Evolutionary conservation across 2,113 vertebrate genomes (phyloP).

Genomic region (Neolamprologus modestus): DNA sequence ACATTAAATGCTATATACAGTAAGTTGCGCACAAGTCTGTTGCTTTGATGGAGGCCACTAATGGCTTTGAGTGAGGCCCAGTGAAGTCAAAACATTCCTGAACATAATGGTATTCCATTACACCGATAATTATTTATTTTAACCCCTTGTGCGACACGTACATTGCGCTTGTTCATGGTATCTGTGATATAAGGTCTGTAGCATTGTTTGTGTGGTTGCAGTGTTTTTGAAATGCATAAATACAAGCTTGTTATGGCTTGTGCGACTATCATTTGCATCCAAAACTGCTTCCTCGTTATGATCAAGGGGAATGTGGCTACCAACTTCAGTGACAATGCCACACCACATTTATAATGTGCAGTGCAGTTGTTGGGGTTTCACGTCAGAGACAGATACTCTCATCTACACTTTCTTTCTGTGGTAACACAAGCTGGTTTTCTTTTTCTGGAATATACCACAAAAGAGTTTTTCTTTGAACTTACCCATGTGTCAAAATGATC

Average conservation of each 20-base stretch:
- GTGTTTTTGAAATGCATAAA: not conserved
- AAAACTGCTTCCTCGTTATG: rapidly evolving
- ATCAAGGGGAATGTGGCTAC: not conserved
- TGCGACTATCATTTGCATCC: not conserved
- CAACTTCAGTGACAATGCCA: rapidly evolving
- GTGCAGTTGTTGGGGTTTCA: rapidly evolving
- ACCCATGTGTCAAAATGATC: not conserved
- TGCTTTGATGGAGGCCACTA: conserved; percentile 9
- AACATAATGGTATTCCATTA: not conserved
- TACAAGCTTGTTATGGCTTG: not conserved
- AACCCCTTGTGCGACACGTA: not conserved
- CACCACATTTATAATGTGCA: not conserved
- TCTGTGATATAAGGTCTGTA: not conserved
- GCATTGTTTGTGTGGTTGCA: not conserved
- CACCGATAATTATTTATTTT: not conserved
- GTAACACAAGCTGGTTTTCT: rapidly evolving
- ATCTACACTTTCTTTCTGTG: not conserved
- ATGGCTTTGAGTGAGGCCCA: not conserved
- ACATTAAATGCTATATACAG: conserved; percentile 12
- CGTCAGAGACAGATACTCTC: not conserved
- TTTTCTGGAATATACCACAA: not conserved
- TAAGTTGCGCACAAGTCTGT: not conserved
- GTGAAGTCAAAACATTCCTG: not conserved
- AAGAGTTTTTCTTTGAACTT: not conserved
- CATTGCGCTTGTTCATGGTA: not conserved